Base-by-base conservation (phyloP, 2,888 invertebrate genomes). In the Rhingia rostrata region DNA sequence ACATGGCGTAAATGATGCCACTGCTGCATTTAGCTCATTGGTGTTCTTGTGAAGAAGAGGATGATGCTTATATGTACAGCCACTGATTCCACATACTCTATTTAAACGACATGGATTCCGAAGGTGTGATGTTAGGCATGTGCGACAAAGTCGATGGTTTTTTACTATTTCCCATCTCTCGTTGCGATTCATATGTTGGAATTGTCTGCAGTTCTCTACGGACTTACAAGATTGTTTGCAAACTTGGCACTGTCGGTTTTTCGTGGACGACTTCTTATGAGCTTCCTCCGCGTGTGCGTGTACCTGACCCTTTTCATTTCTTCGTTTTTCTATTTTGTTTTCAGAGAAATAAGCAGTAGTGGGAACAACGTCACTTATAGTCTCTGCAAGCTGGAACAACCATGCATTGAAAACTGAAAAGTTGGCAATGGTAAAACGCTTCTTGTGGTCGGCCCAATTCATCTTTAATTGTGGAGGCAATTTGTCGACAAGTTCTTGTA, bases 401-500 rank as follows among this genome's bases (percentile, higher is more conserved):
- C 75, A 75, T 30, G 37, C 39, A 58, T 32, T 53, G n/a, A 77
- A 69, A 4, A 7, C 22, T 9, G 61, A 9, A 4, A 69, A 12
- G 14, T 67, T 47, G 4, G 37, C 53, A 5, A 6, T 10, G 7
- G 12, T 4, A n/a, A 69, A 35, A 12, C n/a, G 7, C 32, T 60
- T 43, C n/a, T 60, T 54, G 51, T 61, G 51, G 12, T 37, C 7
- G 9, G 60, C 77, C 69, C 69, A 77, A 14, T 37, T 49, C 10
- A 67, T 10, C 12, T 54, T 69, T 7, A 70, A 33, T 22, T 41
- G 39, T 9, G 45, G 10, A 30, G 77, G 77, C 14, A 77, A 32
- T 51, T 45, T 67, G 6, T 77, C 69, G 4, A 45, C 32, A 1
- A 78, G 53, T 43, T 78, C 77, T 14, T 67, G 69, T 14, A 78